A percentile compares a stretch with the other conserved stretches of the same genome.
These are phyloP conservation scores for Saccostrea glomerata DNA, from an alignment of 1,140 invertebrate genomes.

Conservation along the genomic window DNA sequence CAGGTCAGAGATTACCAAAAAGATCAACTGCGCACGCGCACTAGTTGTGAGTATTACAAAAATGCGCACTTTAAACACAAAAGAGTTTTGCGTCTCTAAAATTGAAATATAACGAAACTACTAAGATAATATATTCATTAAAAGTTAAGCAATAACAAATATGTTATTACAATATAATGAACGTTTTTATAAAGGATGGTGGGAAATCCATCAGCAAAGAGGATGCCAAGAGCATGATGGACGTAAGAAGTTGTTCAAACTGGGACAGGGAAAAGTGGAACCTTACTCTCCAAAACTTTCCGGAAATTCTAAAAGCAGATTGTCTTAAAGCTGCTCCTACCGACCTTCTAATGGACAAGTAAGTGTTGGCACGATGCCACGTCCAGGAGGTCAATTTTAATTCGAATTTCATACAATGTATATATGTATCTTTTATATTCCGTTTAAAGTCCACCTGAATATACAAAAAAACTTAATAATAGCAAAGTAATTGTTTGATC, in stretches of 20 bases:
- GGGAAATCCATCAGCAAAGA: neutral
- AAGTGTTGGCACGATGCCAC: slow-evolving; percentile 1
- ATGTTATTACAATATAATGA: neutral
- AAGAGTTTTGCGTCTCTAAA: too few species aligned
- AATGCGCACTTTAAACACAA: too few species aligned
- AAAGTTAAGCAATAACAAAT: neutral
- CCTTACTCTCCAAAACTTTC: slow-evolving; percentile 46
- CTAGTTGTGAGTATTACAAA: slow-evolving; percentile 45
- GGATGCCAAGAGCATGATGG: slow-evolving; percentile 37
- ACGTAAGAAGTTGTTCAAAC: slow-evolving; percentile 41
- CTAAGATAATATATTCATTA: too few species aligned
- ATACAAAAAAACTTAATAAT: neutral
- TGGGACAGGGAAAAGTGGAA: slow-evolving; percentile 55
- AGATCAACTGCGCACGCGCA: slow-evolving; percentile 49
- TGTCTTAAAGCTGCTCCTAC: slow-evolving; percentile 44
- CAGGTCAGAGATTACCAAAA: slow-evolving; percentile 36
- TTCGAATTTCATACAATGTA: neutral
- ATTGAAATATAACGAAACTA: too few species aligned
- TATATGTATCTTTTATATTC: neutral
- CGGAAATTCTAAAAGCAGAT: slow-evolving; percentile 46
- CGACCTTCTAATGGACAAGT: slow-evolving; percentile 52
- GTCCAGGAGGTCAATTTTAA: neutral
- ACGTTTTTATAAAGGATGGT: neutral
- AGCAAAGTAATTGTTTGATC: neutral
- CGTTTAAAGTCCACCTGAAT: neutral